Percentiles rank a stretch among this genome's conserved stretches.
Conservation (phyloP, 2,888 invertebrate species). For the Xylota sylvarum region DNA sequence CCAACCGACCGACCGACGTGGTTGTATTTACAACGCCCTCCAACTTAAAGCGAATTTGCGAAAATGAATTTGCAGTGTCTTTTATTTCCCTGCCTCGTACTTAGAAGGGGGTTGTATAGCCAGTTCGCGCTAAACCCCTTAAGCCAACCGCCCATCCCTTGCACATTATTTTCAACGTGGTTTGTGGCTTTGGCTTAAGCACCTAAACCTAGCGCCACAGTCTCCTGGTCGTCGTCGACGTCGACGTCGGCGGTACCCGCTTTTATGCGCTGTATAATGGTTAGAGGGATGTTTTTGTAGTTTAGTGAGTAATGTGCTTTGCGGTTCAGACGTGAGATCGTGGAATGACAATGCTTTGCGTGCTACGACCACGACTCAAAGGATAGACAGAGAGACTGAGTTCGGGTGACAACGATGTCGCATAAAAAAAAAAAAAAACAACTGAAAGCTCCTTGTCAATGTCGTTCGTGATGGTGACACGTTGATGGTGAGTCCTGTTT, state of each 20-base stretch:
- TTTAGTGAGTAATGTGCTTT: constrained; percentile 61
- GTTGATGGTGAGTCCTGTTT: background rate
- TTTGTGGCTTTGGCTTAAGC: constrained; percentile 53
- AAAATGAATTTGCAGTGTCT: constrained; percentile 62
- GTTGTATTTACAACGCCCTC: constrained; percentile 67
- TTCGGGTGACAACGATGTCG: background rate
- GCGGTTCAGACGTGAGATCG: constrained; percentile 61
- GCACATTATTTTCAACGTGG: constrained; percentile 37
- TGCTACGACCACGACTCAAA: constrained; percentile 43
- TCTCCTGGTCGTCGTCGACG: constrained; percentile 7
- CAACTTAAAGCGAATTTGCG: constrained; percentile 64
- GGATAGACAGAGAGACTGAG: constrained; percentile 12
- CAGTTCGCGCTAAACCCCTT: constrained; percentile 30
- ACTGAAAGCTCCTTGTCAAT: background rate
- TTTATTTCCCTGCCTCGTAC: constrained; percentile 27
- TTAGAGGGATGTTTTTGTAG: constrained; percentile 51
- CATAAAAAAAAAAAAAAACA: background rate
- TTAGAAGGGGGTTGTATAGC: constrained; percentile 5
- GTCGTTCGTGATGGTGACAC: background rate
- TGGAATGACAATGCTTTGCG: constrained; percentile 53
- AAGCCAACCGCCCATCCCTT: constrained; percentile 39
- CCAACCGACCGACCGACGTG: constrained; percentile 24
- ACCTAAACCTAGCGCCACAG: constrained; percentile 17
- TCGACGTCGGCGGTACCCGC: constrained; percentile 18
- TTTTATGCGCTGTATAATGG: constrained; percentile 31